Evolutionary conservation across 2,113 vertebrate genomes (phyloP).

Genomic region (Echinops telfairi): DNA sequence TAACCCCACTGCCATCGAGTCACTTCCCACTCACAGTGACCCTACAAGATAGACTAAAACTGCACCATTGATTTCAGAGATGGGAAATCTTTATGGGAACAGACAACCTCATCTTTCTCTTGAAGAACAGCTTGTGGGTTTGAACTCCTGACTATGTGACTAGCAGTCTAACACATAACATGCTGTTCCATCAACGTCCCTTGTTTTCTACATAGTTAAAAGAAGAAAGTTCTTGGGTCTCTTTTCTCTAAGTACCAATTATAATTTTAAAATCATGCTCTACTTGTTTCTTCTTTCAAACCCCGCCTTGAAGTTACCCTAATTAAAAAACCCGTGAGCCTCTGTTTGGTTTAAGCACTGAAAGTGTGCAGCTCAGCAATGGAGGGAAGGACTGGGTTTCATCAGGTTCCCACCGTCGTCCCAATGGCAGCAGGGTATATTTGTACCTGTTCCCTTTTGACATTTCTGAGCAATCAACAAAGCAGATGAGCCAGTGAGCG

Average conservation of each 20-base stretch:
- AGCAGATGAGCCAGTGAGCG: slow-evolving; percentile 10
- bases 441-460: slow-evolving; percentile 54
- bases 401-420: slow-evolving; percentile 10
- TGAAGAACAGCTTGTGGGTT: no score
- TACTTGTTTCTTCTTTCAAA: not conserved
- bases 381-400: slow-evolving; percentile 62
- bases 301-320: not conserved
- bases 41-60: no score
- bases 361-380: slow-evolving; percentile 22
- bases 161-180: no score
- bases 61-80: no score
- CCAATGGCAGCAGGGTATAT: slow-evolving; percentile 62
- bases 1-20: no score
- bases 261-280: slow-evolving; percentile 38
- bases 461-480: slow-evolving; percentile 63
- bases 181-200: no score
- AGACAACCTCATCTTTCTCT: no score
- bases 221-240: not conserved
- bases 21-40: no score
- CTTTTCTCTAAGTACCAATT: slow-evolving; percentile 13
- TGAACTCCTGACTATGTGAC: no score
- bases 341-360: slow-evolving; percentile 39
- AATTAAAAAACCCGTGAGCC: slow-evolving; percentile 31
- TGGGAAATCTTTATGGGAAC: no score
- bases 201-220: not conserved